Conservation (phyloP, 2,888 invertebrate genomes). For the Drosophila macrospina region DNA sequence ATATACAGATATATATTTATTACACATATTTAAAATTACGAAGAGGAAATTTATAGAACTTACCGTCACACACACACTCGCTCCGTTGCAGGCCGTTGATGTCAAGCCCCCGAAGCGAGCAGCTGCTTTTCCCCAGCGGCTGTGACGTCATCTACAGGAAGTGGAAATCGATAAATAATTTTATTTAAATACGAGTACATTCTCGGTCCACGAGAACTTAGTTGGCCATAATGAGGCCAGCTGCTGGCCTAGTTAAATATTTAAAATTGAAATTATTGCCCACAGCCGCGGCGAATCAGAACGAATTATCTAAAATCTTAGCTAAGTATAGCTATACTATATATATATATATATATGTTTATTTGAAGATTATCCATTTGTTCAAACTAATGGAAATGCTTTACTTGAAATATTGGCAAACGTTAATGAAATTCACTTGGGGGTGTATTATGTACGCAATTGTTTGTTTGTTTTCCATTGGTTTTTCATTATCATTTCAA, state of each 20-base stretch:
- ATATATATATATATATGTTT: slow-evolving; percentile 10
- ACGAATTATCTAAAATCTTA: slow-evolving; percentile 16
- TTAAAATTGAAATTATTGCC: slow-evolving; percentile 24
- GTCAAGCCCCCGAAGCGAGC: slow-evolving; percentile 44
- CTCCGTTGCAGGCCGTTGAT: slow-evolving; percentile 26
- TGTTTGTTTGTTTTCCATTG: slow-evolving; percentile 24
- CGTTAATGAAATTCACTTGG: slow-evolving; percentile 32
- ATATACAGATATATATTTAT: slow-evolving; percentile 1
- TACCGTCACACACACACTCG: slow-evolving; percentile 47
- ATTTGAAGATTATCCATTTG: slow-evolving; percentile 23
- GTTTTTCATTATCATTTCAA: slow-evolving; percentile 30
- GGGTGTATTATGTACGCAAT: slow-evolving; percentile 10
- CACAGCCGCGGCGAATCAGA: slow-evolving; percentile 8
- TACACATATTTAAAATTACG: not conserved
- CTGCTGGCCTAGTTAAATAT: slow-evolving; percentile 35
- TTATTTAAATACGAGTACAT: slow-evolving; percentile 3
- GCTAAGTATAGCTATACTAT: not conserved
- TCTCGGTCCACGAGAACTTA: not conserved
- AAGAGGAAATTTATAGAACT: slow-evolving; percentile 33
- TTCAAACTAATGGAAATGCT: slow-evolving; percentile 28
- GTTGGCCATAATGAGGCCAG: not conserved
- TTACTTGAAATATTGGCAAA: slow-evolving; percentile 38
- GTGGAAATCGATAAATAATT: slow-evolving; percentile 29
- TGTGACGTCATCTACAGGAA: slow-evolving; percentile 73
- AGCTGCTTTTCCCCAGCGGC: slow-evolving; percentile 47